phyloP scores from a whole-genome alignment of 2,113 vertebrate species.

The Eolophus roseicapilla region DNA sequence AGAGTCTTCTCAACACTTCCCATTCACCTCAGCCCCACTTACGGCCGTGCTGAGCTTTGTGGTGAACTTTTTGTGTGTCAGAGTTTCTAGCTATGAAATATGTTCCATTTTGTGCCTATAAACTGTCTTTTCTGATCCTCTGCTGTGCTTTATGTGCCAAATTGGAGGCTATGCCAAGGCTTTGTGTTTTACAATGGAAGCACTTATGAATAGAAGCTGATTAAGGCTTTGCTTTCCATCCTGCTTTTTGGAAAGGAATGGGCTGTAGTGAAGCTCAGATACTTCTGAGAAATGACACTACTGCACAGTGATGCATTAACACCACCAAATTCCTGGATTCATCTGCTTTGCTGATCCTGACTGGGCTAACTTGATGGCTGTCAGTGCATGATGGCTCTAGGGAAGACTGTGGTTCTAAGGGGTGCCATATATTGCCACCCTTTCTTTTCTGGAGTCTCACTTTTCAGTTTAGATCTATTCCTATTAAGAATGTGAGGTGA shows the following conservation, averaged over 20 bases:
- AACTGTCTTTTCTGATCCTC: background rate
- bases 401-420: background rate
- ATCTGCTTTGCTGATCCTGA: background rate
- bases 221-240: background rate
- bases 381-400: background rate
- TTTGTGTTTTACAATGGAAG: slow-evolving; percentile 38
- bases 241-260: background rate
- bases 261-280: background rate
- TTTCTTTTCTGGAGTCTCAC: background rate
- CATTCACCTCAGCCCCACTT: background rate
- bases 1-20: background rate
- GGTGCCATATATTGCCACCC: background rate
- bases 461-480: background rate
- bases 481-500: background rate
- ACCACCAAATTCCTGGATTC: background rate
- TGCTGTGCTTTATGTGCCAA: background rate
- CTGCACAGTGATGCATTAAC: background rate
- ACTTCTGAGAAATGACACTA: background rate
- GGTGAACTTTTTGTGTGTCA: background rate
- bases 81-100: background rate
- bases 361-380: background rate
- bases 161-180: background rate
- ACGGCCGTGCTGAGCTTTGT: background rate
- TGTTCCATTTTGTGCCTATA: background rate
- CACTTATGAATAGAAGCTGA: background rate